A percentile compares a stretch with the other conserved stretches of the same genome.
Evolutionary conservation across 2,797 vertebrate genomes (phyloP).

Genomic region (Dryobates pubescens): DNA sequence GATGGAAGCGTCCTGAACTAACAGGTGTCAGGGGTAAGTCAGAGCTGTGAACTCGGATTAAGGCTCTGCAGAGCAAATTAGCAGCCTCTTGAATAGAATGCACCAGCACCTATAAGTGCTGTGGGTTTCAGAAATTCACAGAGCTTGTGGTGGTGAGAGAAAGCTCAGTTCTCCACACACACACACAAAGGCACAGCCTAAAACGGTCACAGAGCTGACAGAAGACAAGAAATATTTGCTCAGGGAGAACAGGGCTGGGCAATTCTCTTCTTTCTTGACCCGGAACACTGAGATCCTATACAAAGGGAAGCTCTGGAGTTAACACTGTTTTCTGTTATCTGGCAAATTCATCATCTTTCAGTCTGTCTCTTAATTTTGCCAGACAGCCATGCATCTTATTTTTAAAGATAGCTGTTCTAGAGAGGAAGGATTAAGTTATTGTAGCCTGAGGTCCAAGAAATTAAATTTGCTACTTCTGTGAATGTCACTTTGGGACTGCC

Average conservation of each 20-base stretch:
- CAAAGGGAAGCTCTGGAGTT: not conserved
- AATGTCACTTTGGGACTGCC: conserved; percentile 57
- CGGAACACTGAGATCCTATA: not conserved
- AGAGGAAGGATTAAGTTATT: conserved; percentile 41
- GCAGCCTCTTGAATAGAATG: not conserved
- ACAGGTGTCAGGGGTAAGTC: not conserved
- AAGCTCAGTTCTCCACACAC: too few species aligned
- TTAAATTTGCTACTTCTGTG: conserved; percentile 39
- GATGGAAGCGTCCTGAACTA: not conserved
- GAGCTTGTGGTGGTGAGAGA: not conserved
- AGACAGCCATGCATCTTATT: conserved; percentile 2
- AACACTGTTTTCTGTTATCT: conserved; percentile 13
- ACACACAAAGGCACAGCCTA: too few species aligned
- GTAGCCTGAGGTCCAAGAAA: conserved; percentile 9
- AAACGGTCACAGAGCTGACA: not conserved
- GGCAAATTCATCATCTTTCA: conserved; percentile 4
- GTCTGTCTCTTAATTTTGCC: not conserved
- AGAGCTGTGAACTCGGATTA: not conserved
- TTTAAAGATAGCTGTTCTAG: conserved; percentile 19
- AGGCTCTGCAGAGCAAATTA: not conserved
- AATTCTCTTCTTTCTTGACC: not conserved
- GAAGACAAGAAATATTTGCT: conserved; percentile 1
- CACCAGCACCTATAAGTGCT: not conserved
- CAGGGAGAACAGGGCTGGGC: not conserved
- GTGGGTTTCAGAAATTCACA: not conserved